Base-by-base conservation (phyloP, 2,797 vertebrate species). In the Chloroceryle amazona region DNA sequence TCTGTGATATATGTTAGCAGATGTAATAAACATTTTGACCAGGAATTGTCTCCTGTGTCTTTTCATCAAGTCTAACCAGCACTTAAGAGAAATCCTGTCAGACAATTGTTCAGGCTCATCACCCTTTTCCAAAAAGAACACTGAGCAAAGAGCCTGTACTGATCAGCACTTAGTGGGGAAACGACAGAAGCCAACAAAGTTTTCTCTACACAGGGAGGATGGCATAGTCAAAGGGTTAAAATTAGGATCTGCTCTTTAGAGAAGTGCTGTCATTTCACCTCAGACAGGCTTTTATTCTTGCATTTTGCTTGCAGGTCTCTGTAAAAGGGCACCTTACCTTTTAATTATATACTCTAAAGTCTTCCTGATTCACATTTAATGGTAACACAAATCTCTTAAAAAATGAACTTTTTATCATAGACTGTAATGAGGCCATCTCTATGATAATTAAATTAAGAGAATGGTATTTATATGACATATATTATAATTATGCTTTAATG, bases 301-400 rank as follows among this genome's bases (percentile, higher is more conserved):
- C 35, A 20, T 74, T 93, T 89, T 85, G 2, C 55, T 66, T 54
- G 16, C 80, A 85, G 15, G 5, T 47, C 10, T 90, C n/a, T 70
- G 4, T 58, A 65, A 92, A 92, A 89, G 55, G 42, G 7, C 26
- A 70, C 1, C 11, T 89, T 22, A 66, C 6, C 8, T 94, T 87
- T 95, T 73, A 91, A 89, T 75, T 91, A 91, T 92, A 92, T 95
- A 80, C 23, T 86, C 62, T 67, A 67, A 91, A 86, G 9, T 41
- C 46, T 71, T 83, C 28, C 76, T 82, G 60, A 70, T 76, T 87
- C 28, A 63, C 52, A 19, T 93, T 76, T 89, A 95, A 76, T 73
- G 42, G 60, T 89, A 95, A 82, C 15, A 85, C n/a, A 54, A 20
- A 82, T 33, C 10, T 87, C 31, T 85, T 92, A 5, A 87, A 93